phyloP scores from a whole-genome alignment of 2,113 vertebrate species.

The Hippocampus comes region DNA sequence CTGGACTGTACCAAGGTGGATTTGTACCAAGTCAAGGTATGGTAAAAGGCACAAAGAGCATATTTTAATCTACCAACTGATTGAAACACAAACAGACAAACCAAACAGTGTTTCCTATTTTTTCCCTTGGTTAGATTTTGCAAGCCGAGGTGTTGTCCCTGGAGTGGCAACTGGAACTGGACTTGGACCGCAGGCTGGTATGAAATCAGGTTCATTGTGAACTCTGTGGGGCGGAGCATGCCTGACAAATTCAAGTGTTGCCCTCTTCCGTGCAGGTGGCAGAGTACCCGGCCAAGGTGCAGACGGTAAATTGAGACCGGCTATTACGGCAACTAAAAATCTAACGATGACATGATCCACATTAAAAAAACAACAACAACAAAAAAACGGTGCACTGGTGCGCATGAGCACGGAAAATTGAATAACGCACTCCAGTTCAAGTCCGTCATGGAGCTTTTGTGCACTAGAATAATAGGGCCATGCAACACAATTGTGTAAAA shows the following conservation, averaged over 20 bases:
- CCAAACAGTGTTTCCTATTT: background rate
- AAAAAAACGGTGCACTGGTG: no score
- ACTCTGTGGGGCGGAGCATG: background rate
- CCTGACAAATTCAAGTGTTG: conserved; percentile 3
- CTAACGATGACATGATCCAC: background rate
- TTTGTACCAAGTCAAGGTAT: conserved; percentile 61
- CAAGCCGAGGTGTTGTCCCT: conserved; percentile 66
- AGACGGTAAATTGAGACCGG: conserved; percentile 38
- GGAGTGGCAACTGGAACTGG: conserved; percentile 67
- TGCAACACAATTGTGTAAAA: no score
- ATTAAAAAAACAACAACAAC: background rate
- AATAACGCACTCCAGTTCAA: no score
- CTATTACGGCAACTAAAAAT: background rate
- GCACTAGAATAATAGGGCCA: no score
- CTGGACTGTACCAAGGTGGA: conserved; percentile 69
- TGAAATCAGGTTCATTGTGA: conserved; percentile 1
- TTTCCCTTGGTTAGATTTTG: conserved; percentile 50
- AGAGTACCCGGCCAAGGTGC: conserved; percentile 60
- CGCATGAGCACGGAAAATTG: no score
- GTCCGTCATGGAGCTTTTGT: no score
- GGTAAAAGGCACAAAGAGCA: background rate
- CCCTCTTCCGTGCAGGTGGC: conserved; percentile 25
- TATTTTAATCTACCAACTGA: background rate
- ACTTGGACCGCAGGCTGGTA: conserved; percentile 62
- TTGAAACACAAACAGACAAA: background rate